These are phyloP conservation scores for Oedothorax gibbosus DNA, from an alignment of 1,140 invertebrate genomes.

Conservation along the genomic window DNA sequence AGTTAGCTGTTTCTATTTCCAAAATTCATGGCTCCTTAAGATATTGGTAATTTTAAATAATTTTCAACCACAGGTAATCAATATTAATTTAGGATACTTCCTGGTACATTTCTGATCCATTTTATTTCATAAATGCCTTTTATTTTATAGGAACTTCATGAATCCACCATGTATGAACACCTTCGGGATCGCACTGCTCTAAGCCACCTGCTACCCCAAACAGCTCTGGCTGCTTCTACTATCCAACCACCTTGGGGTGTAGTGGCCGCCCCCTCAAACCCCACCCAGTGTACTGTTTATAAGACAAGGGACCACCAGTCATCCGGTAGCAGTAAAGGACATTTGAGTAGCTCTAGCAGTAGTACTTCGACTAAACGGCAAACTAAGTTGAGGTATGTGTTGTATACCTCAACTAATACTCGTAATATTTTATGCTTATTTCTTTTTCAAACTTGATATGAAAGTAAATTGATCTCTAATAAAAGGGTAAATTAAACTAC, in stretches of 20 bases:
- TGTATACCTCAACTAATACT: no score
- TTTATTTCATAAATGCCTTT: no score
- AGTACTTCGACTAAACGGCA: slow-evolving; percentile 56
- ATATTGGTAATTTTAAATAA: no score
- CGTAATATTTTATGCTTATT: no score
- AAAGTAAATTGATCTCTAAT: no score
- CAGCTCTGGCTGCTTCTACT: slow-evolving; percentile 51
- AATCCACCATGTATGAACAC: slow-evolving; percentile 60
- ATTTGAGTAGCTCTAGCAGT: neutral
- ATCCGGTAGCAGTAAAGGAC: slow-evolving; percentile 31
- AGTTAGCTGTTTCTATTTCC: no score
- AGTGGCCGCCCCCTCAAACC: slow-evolving; percentile 44
- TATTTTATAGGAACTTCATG: slow-evolving; percentile 58
- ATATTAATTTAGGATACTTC: no score
- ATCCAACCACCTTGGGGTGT: slow-evolving; percentile 62
- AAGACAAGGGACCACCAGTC: slow-evolving; percentile 42
- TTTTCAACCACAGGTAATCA: no score
- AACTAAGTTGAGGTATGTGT: slow-evolving; percentile 51
- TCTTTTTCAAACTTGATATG: no score
- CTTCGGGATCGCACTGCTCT: slow-evolving; percentile 64
- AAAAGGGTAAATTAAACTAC: no score
- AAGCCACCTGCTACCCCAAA: slow-evolving; percentile 59
- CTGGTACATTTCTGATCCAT: no score
- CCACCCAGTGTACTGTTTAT: slow-evolving; percentile 39
- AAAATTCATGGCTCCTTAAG: no score